These are phyloP conservation scores for Odontocerum albicorne DNA, from an alignment of 2,888 invertebrate genomes.

Conservation along the genomic window DNA sequence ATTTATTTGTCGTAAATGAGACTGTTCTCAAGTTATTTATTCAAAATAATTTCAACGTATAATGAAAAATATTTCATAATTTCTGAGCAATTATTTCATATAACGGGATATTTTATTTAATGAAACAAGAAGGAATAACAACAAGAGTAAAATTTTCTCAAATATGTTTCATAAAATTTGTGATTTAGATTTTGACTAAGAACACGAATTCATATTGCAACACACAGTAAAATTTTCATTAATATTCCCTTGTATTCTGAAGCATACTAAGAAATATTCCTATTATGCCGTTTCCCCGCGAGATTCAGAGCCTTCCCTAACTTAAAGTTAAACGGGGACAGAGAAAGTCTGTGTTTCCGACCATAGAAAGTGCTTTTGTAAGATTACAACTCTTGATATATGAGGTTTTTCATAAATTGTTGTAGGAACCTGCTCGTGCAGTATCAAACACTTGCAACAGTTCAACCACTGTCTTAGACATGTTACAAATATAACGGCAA, in stretches of 20 bases:
- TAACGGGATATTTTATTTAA: too few relatives aligned
- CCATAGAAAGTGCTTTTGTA: slow-evolving; percentile 8
- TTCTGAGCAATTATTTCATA: too few relatives aligned
- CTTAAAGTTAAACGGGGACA: slow-evolving; percentile 4
- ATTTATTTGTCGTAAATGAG: neutral
- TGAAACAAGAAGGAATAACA: too few relatives aligned
- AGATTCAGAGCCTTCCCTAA: slow-evolving; percentile 4
- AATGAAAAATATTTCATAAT: too few relatives aligned
- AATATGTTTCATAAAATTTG: too few relatives aligned
- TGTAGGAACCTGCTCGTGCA: neutral
- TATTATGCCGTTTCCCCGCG: slow-evolving; percentile 3
- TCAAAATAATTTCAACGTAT: neutral
- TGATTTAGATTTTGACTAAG: too few relatives aligned
- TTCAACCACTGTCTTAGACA: too few relatives aligned
- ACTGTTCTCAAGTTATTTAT: neutral
- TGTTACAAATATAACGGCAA: too few relatives aligned
- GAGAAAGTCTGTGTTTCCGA: slow-evolving; percentile 3
- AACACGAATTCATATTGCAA: too few relatives aligned
- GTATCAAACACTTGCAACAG: too few relatives aligned
- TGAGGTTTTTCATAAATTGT: slow-evolving; percentile 21
- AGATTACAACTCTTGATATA: slow-evolving; percentile 25
- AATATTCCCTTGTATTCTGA: slow-evolving; percentile 5
- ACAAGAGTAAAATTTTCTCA: too few relatives aligned
- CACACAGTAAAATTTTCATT: neutral
- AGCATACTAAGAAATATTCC: neutral